Evolutionary conservation across 2,113 vertebrate species (phyloP), one percentile per base, ranked within the genome.

Genomic region (Blennius ocellaris): DNA sequence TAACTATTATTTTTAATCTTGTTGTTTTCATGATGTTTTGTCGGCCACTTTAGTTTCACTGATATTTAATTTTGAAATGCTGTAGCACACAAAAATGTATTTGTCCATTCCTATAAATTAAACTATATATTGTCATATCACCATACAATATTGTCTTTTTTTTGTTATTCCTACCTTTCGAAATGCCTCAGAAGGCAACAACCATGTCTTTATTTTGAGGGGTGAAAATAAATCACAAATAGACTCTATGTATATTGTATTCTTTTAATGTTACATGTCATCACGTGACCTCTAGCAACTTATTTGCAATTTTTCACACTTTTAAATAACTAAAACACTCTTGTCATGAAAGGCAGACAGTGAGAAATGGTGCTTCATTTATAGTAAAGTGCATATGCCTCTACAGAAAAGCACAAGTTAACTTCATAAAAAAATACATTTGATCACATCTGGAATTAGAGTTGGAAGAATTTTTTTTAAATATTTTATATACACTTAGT

Each of bases 41-140:
- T 83, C 73, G 68, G 83, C 68, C 83, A 90, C 85, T 87, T 86
- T 87, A 81, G 59, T 80, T 55, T 85, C 71, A 82, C 63, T 92
- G 75, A 86, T 84, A 84, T 90, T 91, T 90, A 85, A 88, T 82
- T 73, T 60, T 83, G 73, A 86, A 85, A 90, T 89, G 85, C 82
- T 90, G 83, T 87, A 81, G 45, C 68, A 77, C 73, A 86, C 65
- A 74, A 73, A 83, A 45, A 67, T 75, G 52, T 74, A 71, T 66
- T 45, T 85, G 66, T 74, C 68, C 72, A 30, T 80, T 65, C 21
- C 48, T 78, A 82, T 84, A 86, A 80, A 87, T 84, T 79, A 83
- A 83, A 87, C 87, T 61, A 76, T 44, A 56, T 66, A 68, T 66
- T 60, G 21, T 21, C 16, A 59, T 16, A 59, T 80, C 2, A 50